Evolutionary conservation across 2,797 vertebrate species (phyloP).

Genomic region (Nannoperca obscura): DNA sequence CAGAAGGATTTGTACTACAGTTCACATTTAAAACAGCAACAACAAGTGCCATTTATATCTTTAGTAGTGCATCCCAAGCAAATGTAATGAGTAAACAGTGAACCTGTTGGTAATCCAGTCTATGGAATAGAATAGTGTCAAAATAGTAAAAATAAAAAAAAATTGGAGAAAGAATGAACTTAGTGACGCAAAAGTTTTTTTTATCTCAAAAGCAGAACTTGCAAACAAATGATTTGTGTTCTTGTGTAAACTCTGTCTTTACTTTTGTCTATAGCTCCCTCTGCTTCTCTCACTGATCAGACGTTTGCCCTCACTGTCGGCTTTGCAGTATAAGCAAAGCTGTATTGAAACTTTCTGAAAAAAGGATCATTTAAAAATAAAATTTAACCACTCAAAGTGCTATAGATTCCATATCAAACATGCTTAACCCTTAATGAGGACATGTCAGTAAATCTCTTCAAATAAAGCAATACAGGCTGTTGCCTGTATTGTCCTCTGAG

Average conservation of each 20-base stretch:
- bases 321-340: no score
- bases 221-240: no score
- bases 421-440: neutral
- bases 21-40: neutral
- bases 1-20: neutral
- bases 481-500: neutral
- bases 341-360: neutral
- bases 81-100: neutral
- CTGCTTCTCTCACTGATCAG: no score
- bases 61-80: neutral
- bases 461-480: neutral
- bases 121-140: no score
- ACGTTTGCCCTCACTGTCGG: no score
- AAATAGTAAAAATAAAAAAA: no score
- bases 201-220: no score
- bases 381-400: neutral
- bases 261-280: no score
- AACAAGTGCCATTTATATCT: neutral
- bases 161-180: no score
- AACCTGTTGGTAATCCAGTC: neutral
- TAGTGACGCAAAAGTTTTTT: no score
- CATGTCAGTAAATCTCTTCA: neutral
- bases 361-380: neutral
- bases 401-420: neutral
- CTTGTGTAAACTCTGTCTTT: no score